phyloP scores from a whole-genome alignment of 1,140 invertebrate genomes.

The Solenopsis fugax region DNA sequence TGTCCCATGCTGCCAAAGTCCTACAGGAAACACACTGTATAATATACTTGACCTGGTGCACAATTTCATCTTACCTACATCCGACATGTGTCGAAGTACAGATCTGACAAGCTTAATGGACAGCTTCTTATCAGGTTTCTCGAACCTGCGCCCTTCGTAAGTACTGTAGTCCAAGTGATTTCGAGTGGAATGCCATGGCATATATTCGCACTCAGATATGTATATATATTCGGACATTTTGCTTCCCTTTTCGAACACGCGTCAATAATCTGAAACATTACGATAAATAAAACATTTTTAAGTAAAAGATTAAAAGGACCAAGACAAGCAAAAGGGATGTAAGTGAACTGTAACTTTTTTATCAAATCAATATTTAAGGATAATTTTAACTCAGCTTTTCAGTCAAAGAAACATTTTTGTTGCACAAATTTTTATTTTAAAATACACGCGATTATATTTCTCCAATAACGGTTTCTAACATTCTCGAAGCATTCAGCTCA shows the following conservation, averaged over 20 bases:
- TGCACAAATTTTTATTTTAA: not conserved
- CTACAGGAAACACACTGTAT: too few relatives aligned
- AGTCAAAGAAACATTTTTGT: not conserved
- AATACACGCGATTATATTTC: not conserved
- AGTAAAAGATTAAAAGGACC: too few relatives aligned
- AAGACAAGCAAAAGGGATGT: too few relatives aligned
- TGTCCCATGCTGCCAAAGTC: too few relatives aligned
- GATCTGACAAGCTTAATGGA: conserved; percentile 86
- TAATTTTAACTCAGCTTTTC: too few relatives aligned
- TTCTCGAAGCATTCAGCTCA: not conserved
- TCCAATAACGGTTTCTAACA: not conserved
- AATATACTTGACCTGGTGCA: not conserved
- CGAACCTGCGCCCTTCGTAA: conserved; percentile 81
- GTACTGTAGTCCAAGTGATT: conserved; percentile 78
- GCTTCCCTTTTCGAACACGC: not conserved
- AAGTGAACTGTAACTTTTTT: too few relatives aligned
- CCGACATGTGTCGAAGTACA: conserved; percentile 87
- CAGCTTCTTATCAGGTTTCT: conserved; percentile 83
- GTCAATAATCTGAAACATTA: conserved; percentile 56
- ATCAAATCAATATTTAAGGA: too few relatives aligned
- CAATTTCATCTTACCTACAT: conserved; percentile 85
- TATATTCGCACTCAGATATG: conserved; percentile 80
- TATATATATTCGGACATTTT: conserved; percentile 83
- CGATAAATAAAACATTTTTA: not conserved
- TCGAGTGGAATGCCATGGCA: conserved; percentile 81